A percentile compares a stretch with the other conserved stretches of the same genome.
phyloP scores from a whole-genome alignment of 2,888 invertebrate genomes.

The Scaeva pyrastri region DNA sequence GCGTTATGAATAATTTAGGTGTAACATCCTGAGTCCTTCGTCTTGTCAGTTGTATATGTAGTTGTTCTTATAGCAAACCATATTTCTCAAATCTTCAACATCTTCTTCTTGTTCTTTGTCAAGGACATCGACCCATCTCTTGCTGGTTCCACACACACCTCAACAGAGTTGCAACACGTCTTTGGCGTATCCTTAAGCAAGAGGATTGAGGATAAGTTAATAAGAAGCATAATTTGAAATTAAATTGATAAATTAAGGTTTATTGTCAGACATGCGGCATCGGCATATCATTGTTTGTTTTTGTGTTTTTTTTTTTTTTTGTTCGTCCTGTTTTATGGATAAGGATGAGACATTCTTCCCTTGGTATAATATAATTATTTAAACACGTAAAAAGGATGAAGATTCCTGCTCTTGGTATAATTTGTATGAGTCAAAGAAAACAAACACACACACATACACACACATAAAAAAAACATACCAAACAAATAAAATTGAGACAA shows the following conservation, averaged over 20 bases:
- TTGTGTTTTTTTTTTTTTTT: neutral
- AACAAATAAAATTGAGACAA: conserved; percentile 75
- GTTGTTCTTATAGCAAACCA: conserved; percentile 42
- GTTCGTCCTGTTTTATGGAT: neutral
- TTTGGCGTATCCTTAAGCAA: conserved; percentile 62
- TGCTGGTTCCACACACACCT: conserved; percentile 25
- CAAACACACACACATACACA: too few relatives aligned
- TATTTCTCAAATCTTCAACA: conserved; percentile 54
- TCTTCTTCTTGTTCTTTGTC: conserved; percentile 50
- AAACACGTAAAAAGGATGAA: conserved; percentile 78
- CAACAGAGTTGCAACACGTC: conserved; percentile 61
- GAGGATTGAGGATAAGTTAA: conserved; percentile 69
- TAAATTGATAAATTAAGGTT: conserved; percentile 80
- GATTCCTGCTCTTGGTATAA: conserved; percentile 4
- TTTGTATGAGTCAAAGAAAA: conserved; percentile 20
- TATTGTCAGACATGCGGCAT: conserved; percentile 75
- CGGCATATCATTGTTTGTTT: conserved; percentile 48
- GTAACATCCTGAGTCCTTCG: conserved; percentile 69
- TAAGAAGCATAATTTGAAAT: conserved; percentile 76
- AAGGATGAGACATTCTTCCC: conserved; percentile 10
- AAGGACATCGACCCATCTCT: conserved; percentile 28
- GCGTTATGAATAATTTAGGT: conserved; percentile 77
- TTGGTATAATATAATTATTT: conserved; percentile 76
- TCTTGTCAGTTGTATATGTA: conserved; percentile 18
- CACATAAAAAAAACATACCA: conserved; percentile 41